A percentile compares a stretch with the other conserved stretches of the same genome.
phyloP scores from a whole-genome alignment of 2,888 invertebrate genomes.

The Rotaria magnacalcarata region DNA sequence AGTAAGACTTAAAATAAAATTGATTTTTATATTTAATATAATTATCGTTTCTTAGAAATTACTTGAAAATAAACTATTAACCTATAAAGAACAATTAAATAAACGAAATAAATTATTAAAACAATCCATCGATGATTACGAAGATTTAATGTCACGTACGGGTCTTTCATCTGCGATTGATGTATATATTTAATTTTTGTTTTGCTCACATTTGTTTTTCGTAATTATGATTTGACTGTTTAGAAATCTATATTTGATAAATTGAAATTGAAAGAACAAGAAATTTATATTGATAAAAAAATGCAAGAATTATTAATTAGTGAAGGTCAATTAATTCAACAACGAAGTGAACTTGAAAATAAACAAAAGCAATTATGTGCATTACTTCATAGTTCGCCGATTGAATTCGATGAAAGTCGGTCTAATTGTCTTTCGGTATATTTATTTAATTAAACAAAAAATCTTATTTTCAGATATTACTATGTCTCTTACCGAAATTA shows the following conservation, averaged over 20 bases:
- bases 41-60: background rate
- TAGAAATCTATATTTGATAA: background rate
- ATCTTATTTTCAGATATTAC: background rate
- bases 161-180: background rate
- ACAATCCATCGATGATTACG: slow-evolving; percentile 1
- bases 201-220: background rate
- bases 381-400: background rate
- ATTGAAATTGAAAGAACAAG: slow-evolving; percentile 15
- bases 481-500: background rate
- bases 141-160: background rate
- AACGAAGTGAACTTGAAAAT: background rate
- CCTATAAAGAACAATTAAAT: background rate
- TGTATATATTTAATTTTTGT: background rate
- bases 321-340: slow-evolving; percentile 2
- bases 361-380: background rate
- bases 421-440: background rate
- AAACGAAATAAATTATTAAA: slow-evolving; percentile 10
- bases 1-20: background rate
- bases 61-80: background rate
- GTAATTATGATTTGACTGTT: background rate
- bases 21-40: background rate
- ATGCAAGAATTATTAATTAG: background rate
- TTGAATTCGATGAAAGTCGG: background rate
- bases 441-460: background rate
- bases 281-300: slow-evolving; percentile 12